Evolutionary conservation across 1,140 invertebrate species (phyloP).

Genomic region (Monochamus saltuarius): DNA sequence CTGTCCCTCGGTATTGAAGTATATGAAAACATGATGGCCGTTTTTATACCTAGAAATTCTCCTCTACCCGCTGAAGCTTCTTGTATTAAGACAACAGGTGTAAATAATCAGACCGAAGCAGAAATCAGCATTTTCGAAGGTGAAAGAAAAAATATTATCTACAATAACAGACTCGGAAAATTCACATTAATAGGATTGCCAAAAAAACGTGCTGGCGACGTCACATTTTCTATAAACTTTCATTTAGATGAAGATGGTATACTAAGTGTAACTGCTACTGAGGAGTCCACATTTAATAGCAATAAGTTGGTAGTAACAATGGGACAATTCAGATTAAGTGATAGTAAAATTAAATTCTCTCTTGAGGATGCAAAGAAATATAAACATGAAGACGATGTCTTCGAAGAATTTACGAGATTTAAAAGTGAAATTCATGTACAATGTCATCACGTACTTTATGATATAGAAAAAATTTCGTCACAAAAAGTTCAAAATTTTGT

Average conservation of each 20-base stretch:
- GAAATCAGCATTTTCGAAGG: conserved; percentile 27
- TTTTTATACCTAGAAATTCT: conserved; percentile 26
- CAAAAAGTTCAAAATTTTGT: too few species aligned
- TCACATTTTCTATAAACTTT: conserved; percentile 9
- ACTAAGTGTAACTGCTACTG: conserved; percentile 20
- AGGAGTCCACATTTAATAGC: conserved; percentile 9
- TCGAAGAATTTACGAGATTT: conserved; percentile 53
- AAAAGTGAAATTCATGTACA: too few species aligned
- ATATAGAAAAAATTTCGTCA: too few species aligned
- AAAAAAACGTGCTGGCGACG: conserved; percentile 6
- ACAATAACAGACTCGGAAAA: conserved; percentile 20
- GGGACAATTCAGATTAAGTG: conserved; percentile 11
- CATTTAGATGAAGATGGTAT: conserved; percentile 31
- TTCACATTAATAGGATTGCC: conserved; percentile 10
- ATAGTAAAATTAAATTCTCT: not conserved
- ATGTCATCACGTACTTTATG: too few species aligned
- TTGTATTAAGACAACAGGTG: not conserved
- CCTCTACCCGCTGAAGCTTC: conserved; percentile 17
- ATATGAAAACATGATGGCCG: conserved; percentile 12
- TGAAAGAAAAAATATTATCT: conserved; percentile 21
- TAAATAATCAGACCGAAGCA: conserved; percentile 18
- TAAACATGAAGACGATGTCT: conserved; percentile 1
- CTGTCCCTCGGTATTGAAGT: conserved; percentile 22
- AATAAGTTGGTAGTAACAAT: conserved; percentile 17
- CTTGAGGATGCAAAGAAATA: conserved; percentile 1